Evolutionary conservation across 2,797 vertebrate species (phyloP).

Genomic region (Jordanella pulchra): DNA sequence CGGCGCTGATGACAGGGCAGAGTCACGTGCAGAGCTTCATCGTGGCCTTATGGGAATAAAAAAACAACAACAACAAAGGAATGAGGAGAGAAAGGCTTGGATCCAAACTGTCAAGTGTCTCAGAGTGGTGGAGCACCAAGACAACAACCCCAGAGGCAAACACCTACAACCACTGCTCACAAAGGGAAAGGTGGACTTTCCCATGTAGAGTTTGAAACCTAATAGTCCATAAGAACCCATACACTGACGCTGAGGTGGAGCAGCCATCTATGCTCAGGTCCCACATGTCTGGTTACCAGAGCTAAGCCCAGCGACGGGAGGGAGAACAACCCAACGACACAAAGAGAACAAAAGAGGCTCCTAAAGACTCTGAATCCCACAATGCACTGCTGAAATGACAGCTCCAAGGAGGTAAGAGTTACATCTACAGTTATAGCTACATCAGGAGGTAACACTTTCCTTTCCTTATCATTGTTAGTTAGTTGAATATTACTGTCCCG

Average conservation of each 20-base stretch:
- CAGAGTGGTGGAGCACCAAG: constrained; percentile 23
- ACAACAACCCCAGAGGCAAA: constrained; percentile 14
- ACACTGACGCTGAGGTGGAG: constrained; percentile 21
- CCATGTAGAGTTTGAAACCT: constrained; percentile 12
- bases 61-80: not conserved
- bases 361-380: too few relatives aligned
- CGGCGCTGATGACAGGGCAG: constrained; percentile 21
- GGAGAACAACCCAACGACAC: too few relatives aligned
- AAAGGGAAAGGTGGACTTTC: constrained; percentile 1
- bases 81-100: constrained; percentile 22
- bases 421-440: too few relatives aligned
- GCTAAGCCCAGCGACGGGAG: not conserved
- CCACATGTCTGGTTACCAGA: constrained; percentile 27
- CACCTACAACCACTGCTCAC: constrained; percentile 4
- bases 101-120: too few relatives aligned
- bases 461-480: too few relatives aligned
- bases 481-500: too few relatives aligned
- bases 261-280: constrained; percentile 15
- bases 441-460: too few relatives aligned
- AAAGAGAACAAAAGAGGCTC: too few relatives aligned
- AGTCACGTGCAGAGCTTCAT: constrained; percentile 26
- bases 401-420: too few relatives aligned
- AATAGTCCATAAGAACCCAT: constrained; percentile 18
- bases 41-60: constrained; percentile 35
- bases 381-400: too few relatives aligned